Percentiles rank a stretch among this genome's conserved stretches.
These are phyloP conservation scores for Tinea semifulvella DNA, from an alignment of 2,888 invertebrate genomes.

Conservation along the genomic window DNA sequence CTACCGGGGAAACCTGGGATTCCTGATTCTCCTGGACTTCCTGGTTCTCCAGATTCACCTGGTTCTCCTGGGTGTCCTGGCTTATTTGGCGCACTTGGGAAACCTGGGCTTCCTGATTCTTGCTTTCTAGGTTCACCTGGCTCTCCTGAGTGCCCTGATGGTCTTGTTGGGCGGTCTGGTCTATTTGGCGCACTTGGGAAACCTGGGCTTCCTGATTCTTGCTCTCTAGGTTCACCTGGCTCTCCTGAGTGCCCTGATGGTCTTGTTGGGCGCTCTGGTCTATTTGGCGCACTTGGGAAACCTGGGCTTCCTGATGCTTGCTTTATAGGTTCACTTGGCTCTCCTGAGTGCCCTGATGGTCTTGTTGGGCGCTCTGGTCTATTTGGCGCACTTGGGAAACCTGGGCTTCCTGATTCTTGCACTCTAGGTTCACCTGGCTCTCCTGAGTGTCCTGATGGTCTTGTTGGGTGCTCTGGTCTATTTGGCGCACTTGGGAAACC, in stretches of 20 bases:
- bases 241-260: slow-evolving; percentile 6
- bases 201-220: too few species aligned
- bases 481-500: slow-evolving; percentile 17
- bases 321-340: slow-evolving; percentile 4
- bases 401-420: slow-evolving; percentile 9
- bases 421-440: slow-evolving; percentile 13
- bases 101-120: slow-evolving; percentile 10
- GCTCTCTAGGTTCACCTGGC: slow-evolving; percentile 15
- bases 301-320: slow-evolving; percentile 1
- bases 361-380: slow-evolving; percentile 13
- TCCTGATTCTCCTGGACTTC: slow-evolving; percentile 5
- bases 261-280: background rate
- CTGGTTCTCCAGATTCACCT: slow-evolving; percentile 13
- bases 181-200: background rate
- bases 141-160: slow-evolving; percentile 14
- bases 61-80: slow-evolving; percentile 14
- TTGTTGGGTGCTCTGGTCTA: slow-evolving; percentile 13
- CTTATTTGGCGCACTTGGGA: slow-evolving; percentile 4
- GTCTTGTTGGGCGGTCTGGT: slow-evolving; percentile 1
- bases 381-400: slow-evolving; percentile 7
- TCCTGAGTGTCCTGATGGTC: slow-evolving; percentile 14
- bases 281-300: slow-evolving; percentile 10
- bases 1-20: background rate
- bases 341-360: background rate
- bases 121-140: slow-evolving; percentile 13